Base-by-base conservation (phyloP, 2,888 invertebrate species). In the Meta bourneti region DNA sequence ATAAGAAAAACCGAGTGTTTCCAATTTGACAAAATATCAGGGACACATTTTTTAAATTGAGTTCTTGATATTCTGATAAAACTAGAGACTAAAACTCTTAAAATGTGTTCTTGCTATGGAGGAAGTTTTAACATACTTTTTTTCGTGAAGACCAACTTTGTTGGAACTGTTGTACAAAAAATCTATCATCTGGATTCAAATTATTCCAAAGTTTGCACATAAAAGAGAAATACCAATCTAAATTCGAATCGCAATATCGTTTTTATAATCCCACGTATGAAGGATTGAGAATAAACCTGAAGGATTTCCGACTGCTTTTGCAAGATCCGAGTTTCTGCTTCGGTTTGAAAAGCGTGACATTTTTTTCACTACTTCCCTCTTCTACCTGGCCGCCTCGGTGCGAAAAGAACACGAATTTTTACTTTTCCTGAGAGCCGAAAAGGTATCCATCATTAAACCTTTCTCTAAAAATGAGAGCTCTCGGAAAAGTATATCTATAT, bases 361-460 rank as follows among this genome's bases (percentile, higher is more conserved):
- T 79, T 71, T 49, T 72, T 48, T 69, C 69, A 16, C 13, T 48
- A 69, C 34, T 52, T 20, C 20, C 54, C 20, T 54, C 54, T 16
- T 61, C 48, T 81, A 81, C 81, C 81, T 81, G 69, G 34, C 20
- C 34, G n/a, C 51, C 20, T 70, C 51, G 86, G 78, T 61, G 78
- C 78, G 52, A 70, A 86, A 86, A 78, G 86, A 86, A 86, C 86
- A 86, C 70, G 86, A 86, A 86, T 86, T 86, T 78, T 78, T 78
- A 86, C 86, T 86, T 86, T 52, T 70, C 78, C 69, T n/a, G 70
- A 20, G 86, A 78, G 61, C 52, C 69, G 16, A 70, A 86, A 86
- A 86, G 78, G 86, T 86, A 86, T 86, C 86, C 70, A 86, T 86
- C 86, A 86, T 86, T 86, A 86, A 86, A 86, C 86, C 78, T 69